Evolutionary conservation across 2,797 vertebrate genomes (phyloP).

Genomic region (Peromyscus melanophrys): DNA sequence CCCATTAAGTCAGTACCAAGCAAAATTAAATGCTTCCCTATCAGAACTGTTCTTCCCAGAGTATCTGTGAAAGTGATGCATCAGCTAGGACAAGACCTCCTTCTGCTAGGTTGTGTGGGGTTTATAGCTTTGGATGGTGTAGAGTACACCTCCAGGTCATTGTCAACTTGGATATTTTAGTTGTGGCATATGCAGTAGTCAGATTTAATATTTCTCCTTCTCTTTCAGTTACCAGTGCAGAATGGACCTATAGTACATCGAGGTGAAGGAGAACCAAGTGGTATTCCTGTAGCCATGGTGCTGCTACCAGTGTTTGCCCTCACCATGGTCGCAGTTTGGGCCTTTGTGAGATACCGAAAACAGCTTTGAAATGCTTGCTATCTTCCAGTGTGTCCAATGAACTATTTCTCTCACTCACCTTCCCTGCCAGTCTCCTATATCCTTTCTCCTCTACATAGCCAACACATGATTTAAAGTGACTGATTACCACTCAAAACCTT

Average conservation of each 20-base stretch:
- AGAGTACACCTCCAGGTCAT: neutral
- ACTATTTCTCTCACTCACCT: slow-evolving; percentile 66
- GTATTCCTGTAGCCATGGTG: slow-evolving; percentile 87
- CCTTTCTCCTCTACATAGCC: slow-evolving; percentile 74
- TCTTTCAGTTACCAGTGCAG: slow-evolving; percentile 88
- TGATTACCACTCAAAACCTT: slow-evolving; percentile 78
- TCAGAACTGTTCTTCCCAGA: slow-evolving; percentile 19
- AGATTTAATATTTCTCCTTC: slow-evolving; percentile 67
- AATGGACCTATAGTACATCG: slow-evolving; percentile 88
- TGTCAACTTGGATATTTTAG: neutral
- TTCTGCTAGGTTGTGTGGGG: neutral
- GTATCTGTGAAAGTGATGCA: neutral
- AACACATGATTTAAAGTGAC: slow-evolving; percentile 86
- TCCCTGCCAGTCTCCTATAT: slow-evolving; percentile 56
- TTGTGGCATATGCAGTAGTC: neutral
- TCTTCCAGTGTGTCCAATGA: slow-evolving; percentile 73
- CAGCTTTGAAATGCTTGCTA: slow-evolving; percentile 84
- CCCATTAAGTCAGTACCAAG: slow-evolving; percentile 19
- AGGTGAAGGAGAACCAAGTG: slow-evolving; percentile 88
- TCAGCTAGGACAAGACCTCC: neutral
- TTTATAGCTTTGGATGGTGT: neutral
- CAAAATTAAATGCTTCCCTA: neutral
- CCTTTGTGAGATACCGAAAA: slow-evolving; percentile 89
- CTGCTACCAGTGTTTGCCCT: slow-evolving; percentile 89
- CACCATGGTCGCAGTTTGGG: slow-evolving; percentile 84